Conservation (phyloP, 2,888 invertebrate genomes). For the Nomada ruficornis region DNA sequence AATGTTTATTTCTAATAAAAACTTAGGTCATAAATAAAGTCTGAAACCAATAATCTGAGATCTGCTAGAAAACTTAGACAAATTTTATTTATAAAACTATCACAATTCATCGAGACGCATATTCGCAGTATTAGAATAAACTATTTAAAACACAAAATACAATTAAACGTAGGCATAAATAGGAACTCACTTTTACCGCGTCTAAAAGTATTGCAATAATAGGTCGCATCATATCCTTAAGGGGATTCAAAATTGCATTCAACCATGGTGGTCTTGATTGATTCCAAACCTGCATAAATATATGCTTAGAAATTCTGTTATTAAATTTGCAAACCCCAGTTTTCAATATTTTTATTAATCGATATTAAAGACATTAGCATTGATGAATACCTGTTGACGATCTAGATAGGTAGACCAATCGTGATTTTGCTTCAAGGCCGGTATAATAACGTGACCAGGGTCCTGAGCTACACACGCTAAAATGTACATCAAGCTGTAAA, state of each 20-base stretch:
- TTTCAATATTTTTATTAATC: not conserved
- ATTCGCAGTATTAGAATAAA: not conserved
- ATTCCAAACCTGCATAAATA: constrained; percentile 89
- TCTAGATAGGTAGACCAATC: constrained; percentile 91
- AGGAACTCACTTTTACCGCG: constrained; percentile 85
- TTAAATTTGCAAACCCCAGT: not conserved
- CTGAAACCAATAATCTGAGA: no score
- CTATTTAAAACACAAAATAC: not conserved
- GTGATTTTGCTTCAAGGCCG: constrained; percentile 87
- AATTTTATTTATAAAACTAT: no score
- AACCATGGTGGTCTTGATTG: constrained; percentile 92
- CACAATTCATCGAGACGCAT: no score
- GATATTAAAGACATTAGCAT: not conserved
- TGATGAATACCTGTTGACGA: constrained; percentile 87
- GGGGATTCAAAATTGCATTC: constrained; percentile 89
- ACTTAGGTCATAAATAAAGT: no score
- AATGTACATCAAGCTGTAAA: constrained; percentile 87
- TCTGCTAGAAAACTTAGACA: no score
- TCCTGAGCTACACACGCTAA: constrained; percentile 88
- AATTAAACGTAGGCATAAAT: not conserved
- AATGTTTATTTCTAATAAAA: no score
- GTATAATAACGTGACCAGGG: constrained; percentile 86
- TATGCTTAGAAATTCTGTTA: not conserved
- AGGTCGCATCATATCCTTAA: constrained; percentile 87
- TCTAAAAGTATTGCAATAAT: constrained; percentile 89